Evolutionary conservation across 2,113 vertebrate species (phyloP).

Genomic region (Scartelaos histophorus): DNA sequence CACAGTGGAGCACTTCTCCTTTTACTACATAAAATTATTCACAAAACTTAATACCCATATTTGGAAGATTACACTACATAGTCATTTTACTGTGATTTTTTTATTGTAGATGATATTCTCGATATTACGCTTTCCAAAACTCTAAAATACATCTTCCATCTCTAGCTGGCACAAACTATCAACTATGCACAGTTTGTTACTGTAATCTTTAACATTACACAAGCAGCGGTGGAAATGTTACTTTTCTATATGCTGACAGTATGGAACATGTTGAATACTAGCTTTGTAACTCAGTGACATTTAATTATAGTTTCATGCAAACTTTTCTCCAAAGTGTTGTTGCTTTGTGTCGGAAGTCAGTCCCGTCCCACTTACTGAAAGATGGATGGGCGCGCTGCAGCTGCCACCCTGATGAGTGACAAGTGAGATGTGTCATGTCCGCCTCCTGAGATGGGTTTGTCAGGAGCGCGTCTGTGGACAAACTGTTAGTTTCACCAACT

Average conservation of each 20-base stretch:
- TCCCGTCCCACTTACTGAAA: conserved; percentile 65
- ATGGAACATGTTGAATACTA: conserved; percentile 11
- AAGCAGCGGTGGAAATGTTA: not conserved
- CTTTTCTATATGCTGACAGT: not conserved
- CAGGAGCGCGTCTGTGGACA: conserved; percentile 53
- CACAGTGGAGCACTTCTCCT: too few species aligned
- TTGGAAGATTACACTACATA: too few species aligned
- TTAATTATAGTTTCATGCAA: conserved; percentile 46
- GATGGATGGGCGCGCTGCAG: conserved; percentile 67
- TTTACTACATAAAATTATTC: too few species aligned
- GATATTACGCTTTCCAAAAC: too few species aligned
- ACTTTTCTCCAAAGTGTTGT: conserved; percentile 56
- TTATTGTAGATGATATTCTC: too few species aligned
- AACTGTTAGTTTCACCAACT: conserved; percentile 56
- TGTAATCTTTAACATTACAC: not conserved
- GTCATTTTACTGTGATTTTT: too few species aligned
- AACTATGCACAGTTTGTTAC: not conserved
- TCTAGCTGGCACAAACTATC: too few species aligned
- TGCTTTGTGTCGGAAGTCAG: conserved; percentile 48
- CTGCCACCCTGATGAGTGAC: conserved; percentile 70
- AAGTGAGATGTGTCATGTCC: conserved; percentile 69
- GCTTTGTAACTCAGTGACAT: conserved; percentile 23
- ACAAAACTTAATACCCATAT: too few species aligned
- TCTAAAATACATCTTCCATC: too few species aligned
- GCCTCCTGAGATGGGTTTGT: conserved; percentile 66